Conservation (phyloP, 2,797 vertebrate genomes). For the Pagetopsis macropterus region DNA sequence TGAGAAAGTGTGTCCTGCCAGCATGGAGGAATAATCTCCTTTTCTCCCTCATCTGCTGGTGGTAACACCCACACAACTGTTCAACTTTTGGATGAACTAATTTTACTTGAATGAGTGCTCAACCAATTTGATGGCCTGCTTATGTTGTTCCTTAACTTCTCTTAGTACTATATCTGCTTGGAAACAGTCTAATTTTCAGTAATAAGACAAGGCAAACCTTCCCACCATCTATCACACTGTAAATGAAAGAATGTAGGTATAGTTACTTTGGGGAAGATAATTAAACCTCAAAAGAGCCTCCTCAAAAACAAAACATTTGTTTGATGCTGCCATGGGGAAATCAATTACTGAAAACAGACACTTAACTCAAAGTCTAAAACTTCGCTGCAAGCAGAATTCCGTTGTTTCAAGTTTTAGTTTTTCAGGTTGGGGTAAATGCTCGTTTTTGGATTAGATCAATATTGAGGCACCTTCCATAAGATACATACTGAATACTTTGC, state of each 20-base stretch:
- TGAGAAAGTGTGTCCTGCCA: constrained; percentile 5
- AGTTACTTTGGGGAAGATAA: constrained; percentile 4
- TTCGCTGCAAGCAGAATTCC: too few species aligned
- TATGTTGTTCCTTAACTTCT: neutral
- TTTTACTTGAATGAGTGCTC: neutral
- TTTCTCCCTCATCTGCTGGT: neutral
- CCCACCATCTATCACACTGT: constrained; percentile 17
- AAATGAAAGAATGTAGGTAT: constrained; percentile 6
- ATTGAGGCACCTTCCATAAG: neutral
- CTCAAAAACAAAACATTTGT: neutral
- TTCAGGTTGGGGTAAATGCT: too few species aligned
- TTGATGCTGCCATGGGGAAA: neutral
- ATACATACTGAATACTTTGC: neutral
- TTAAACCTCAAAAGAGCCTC: neutral
- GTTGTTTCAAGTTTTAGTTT: too few species aligned
- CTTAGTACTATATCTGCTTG: neutral
- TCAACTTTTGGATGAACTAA: neutral
- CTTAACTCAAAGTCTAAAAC: too few species aligned
- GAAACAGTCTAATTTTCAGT: constrained; percentile 3
- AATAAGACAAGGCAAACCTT: constrained; percentile 18
- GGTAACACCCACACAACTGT: constrained; percentile 11
- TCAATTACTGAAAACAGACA: neutral
- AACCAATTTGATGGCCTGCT: neutral
- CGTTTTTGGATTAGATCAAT: neutral
- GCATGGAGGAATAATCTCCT: neutral